Conservation (phyloP, 2,113 vertebrate genomes). For the Catagonus wagneri region DNA sequence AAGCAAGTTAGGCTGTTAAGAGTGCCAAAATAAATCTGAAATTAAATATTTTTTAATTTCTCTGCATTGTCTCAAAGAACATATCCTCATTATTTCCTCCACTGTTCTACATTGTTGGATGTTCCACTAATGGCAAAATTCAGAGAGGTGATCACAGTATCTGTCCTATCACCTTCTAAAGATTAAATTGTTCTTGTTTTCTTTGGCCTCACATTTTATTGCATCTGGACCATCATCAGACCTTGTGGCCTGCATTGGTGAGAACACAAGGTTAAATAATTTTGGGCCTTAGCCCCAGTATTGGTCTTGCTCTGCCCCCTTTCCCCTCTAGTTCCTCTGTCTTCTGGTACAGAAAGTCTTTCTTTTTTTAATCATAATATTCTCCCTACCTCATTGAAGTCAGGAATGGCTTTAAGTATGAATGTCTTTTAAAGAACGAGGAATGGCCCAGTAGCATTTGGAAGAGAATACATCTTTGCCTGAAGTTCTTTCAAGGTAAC, state of each 20-base stretch:
- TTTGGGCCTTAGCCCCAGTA: neutral
- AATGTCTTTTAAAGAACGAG: neutral
- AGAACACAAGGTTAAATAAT: neutral
- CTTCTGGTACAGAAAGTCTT: neutral
- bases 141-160: neutral
- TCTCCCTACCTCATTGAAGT: neutral
- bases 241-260: neutral
- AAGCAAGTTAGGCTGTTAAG: neutral
- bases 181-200: neutral
- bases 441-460: too few relatives aligned
- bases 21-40: neutral
- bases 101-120: neutral
- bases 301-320: neutral
- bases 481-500: neutral
- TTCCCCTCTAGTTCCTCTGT: too few relatives aligned
- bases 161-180: neutral
- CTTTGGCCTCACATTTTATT: neutral
- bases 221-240: neutral
- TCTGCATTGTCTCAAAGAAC: neutral
- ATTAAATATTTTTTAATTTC: neutral
- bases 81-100: neutral
- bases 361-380: neutral
- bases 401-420: neutral
- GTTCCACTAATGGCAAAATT: neutral
- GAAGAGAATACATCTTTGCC: neutral